Conservation (phyloP, 1,140 invertebrate genomes). For the Heliconius nattereri region DNA sequence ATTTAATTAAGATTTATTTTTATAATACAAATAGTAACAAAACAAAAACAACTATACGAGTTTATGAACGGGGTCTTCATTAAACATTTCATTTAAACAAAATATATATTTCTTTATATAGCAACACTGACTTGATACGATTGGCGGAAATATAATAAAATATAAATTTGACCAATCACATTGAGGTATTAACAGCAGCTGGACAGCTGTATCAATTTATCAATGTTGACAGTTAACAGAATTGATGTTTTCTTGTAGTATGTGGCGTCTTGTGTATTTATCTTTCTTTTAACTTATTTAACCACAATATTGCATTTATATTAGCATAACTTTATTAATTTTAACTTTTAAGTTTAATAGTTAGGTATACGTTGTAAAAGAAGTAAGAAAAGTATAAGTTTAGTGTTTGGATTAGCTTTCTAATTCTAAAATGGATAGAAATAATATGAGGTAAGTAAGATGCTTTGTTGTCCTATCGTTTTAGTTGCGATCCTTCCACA, state of each 20-base stretch:
- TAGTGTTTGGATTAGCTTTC: slow-evolving; percentile 37
- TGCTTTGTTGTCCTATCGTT: slow-evolving; percentile 57
- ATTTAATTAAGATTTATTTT: too few relatives aligned
- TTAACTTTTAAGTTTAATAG: slow-evolving; percentile 42
- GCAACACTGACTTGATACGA: not conserved
- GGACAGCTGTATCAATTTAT: slow-evolving; percentile 35
- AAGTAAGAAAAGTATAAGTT: slow-evolving; percentile 41
- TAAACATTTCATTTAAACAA: not conserved
- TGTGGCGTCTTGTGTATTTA: slow-evolving; percentile 69
- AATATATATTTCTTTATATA: not conserved
- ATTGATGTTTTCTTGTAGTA: slow-evolving; percentile 55
- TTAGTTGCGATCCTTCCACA: slow-evolving; percentile 45
- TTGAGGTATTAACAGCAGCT: slow-evolving; percentile 13
- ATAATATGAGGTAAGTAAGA: slow-evolving; percentile 74
- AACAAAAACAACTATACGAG: not conserved
- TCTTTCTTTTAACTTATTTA: slow-evolving; percentile 64
- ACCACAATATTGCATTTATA: slow-evolving; percentile 43
- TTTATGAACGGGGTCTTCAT: not conserved
- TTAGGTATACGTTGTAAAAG: slow-evolving; percentile 34
- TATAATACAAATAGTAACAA: not conserved
- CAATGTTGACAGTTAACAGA: slow-evolving; percentile 34
- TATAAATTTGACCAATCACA: slow-evolving; percentile 25
- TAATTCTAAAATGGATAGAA: slow-evolving; percentile 64
- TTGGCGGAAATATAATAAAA: slow-evolving; percentile 8
- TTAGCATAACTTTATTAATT: slow-evolving; percentile 44